phyloP scores from a whole-genome alignment of 2,113 vertebrate species.

The Ammodytes marinus region DNA sequence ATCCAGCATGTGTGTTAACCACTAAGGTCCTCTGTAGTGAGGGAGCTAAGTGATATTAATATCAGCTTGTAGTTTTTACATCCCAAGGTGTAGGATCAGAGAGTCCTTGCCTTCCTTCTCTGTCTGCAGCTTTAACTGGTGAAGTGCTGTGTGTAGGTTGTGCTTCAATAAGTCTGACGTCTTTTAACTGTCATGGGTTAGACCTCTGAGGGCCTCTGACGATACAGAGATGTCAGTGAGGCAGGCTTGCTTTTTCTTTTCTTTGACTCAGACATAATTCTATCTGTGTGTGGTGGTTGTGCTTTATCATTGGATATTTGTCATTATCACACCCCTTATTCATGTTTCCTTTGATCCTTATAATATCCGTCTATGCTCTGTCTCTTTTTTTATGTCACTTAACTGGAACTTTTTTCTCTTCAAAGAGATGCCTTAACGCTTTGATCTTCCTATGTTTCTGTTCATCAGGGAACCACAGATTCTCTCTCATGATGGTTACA shows the following conservation, averaged over 20 bases:
- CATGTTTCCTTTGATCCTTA: not conserved
- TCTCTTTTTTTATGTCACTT: not conserved
- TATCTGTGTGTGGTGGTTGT: not conserved
- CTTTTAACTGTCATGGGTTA: constrained; percentile 24
- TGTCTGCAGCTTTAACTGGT: constrained; percentile 17
- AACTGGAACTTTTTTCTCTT: not conserved
- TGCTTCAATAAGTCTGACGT: constrained; percentile 42
- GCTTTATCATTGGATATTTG: not conserved
- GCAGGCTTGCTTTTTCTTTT: not conserved
- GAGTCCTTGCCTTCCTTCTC: constrained; percentile 13
- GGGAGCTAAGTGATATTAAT: constrained; percentile 22
- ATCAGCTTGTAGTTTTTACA: constrained; percentile 12
- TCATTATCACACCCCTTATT: not conserved
- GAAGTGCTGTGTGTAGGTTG: constrained; percentile 20
- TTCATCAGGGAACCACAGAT: constrained; percentile 14
- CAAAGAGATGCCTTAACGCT: constrained; percentile 30
- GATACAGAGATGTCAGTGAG: constrained; percentile 9
- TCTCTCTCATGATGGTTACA: constrained; percentile 20
- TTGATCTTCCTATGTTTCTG: constrained; percentile 26
- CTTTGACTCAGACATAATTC: not conserved
- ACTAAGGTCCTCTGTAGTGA: constrained; percentile 9
- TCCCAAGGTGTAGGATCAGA: not conserved
- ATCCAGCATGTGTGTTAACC: not conserved
- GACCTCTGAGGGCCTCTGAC: constrained; percentile 5
- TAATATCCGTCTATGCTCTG: not conserved